These are phyloP conservation scores for Ooceraea biroi DNA, from an alignment of 1,140 invertebrate species.

Conservation along the genomic window DNA sequence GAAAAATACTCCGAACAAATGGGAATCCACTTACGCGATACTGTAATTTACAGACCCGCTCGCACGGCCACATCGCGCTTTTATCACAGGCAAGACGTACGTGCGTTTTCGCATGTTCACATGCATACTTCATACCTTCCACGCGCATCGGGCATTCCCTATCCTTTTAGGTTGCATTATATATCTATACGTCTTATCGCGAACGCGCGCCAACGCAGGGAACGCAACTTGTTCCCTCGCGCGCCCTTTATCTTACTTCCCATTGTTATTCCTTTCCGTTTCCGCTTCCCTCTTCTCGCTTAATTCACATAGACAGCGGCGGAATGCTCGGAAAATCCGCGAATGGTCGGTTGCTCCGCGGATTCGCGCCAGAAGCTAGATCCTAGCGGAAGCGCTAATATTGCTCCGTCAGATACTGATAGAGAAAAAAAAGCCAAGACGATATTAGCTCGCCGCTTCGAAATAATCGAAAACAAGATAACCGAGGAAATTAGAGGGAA, in stretches of 20 bases:
- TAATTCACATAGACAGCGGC: slow-evolving; percentile 22
- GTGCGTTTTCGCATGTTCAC: slow-evolving; percentile 34
- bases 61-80: not conserved
- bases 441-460: slow-evolving; percentile 19
- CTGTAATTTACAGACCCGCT: slow-evolving; percentile 30
- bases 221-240: not conserved
- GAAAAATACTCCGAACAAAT: not conserved
- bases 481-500: not conserved
- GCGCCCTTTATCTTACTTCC: slow-evolving; percentile 7
- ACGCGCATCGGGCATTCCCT: not conserved
- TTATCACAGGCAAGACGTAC: slow-evolving; percentile 29
- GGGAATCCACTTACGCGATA: slow-evolving; percentile 32
- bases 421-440: slow-evolving; percentile 1
- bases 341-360: not conserved
- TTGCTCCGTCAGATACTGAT: not conserved
- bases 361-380: not conserved
- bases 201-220: not conserved
- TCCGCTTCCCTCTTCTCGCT: not conserved
- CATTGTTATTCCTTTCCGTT: slow-evolving; percentile 9
- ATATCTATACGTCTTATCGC: slow-evolving; percentile 26
- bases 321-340: not conserved
- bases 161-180: slow-evolving; percentile 9
- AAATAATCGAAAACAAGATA: not conserved
- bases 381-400: not conserved
- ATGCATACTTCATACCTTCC: slow-evolving; percentile 22